A percentile compares a stretch with the other conserved stretches of the same genome.
Conservation (phyloP, 2,113 vertebrate genomes). For the Carassius carassius region DNA sequence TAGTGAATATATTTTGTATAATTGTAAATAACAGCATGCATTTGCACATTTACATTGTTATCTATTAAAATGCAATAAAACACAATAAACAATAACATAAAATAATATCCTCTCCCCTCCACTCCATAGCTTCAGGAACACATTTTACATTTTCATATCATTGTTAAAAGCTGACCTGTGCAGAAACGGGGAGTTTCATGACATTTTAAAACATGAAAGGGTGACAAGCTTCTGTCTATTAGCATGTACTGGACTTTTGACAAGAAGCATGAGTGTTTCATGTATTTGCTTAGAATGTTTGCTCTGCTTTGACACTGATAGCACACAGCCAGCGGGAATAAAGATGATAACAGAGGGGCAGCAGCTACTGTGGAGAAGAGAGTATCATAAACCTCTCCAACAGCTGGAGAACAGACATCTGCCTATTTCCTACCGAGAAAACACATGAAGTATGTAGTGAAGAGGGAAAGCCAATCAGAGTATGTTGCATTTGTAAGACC, state of each 20-base stretch:
- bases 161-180: background rate
- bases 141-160: background rate
- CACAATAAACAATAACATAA: background rate
- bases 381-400: constrained; percentile 18
- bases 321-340: background rate
- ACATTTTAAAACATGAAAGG: background rate
- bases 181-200: background rate
- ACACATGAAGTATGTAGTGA: background rate
- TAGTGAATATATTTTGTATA: too few species aligned
- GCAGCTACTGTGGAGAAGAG: constrained; percentile 19
- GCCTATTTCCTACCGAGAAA: constrained; percentile 43
- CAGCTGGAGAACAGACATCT: constrained; percentile 16
- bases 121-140: background rate
- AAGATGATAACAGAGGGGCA: background rate
- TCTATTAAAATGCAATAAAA: background rate
- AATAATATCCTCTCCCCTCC: background rate
- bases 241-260: background rate
- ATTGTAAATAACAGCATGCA: too few species aligned
- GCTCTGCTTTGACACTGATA: constrained; percentile 5
- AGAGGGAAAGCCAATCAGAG: constrained; percentile 5
- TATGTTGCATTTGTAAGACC: background rate
- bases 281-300: background rate
- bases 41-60: background rate
- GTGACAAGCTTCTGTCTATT: background rate
- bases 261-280: background rate